Conservation (phyloP, 2,113 vertebrate genomes). For the Paedocypris sp. region DNA sequence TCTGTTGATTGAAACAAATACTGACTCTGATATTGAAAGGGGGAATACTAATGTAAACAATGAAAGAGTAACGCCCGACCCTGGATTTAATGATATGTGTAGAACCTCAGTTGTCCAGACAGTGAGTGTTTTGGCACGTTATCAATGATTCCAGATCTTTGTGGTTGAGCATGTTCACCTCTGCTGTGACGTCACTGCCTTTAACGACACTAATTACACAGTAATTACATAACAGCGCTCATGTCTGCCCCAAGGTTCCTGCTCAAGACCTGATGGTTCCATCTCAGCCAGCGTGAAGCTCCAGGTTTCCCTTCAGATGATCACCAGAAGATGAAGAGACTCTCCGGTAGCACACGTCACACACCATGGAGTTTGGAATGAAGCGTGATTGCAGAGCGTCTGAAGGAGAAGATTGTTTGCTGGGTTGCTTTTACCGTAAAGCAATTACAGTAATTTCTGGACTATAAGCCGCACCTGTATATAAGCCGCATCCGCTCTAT, state of each 20-base stretch:
- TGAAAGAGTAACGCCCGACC: too few relatives aligned
- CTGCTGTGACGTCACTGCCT: conserved; percentile 14
- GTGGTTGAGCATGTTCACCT: conserved; percentile 3
- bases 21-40: too few relatives aligned
- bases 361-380: neutral
- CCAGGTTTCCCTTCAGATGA: conserved; percentile 4
- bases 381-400: neutral
- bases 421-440: too few relatives aligned
- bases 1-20: too few relatives aligned
- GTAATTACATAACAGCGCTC: conserved; percentile 28
- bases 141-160: neutral
- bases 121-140: neutral
- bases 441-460: too few relatives aligned
- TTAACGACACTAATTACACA: conserved; percentile 39
- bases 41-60: too few relatives aligned
- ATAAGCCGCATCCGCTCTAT: too few relatives aligned
- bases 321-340: neutral
- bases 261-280: neutral
- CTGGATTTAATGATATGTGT: too few relatives aligned
- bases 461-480: too few relatives aligned
- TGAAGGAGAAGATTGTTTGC: too few relatives aligned
- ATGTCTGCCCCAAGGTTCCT: conserved; percentile 24
- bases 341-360: neutral
- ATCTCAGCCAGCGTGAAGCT: neutral
- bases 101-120: too few relatives aligned